Evolutionary conservation across 2,888 invertebrate species (phyloP), one percentile per base, ranked within the genome.

Genomic region (Caenorhabditis uteleia): DNA sequence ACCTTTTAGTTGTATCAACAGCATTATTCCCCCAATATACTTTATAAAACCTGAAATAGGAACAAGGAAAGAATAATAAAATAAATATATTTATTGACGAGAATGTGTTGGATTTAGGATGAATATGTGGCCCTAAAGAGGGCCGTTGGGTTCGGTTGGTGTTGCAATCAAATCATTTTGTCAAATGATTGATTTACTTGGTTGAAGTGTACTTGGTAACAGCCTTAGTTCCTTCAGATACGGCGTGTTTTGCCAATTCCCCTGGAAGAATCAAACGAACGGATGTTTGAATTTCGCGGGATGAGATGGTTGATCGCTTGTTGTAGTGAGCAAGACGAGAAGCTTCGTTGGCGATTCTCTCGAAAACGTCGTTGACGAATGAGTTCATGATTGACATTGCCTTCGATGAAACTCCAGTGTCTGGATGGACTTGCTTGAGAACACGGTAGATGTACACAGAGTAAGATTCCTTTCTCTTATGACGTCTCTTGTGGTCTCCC

Each of bases 311-410:
- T 0, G 87, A 88, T 43, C 88, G 86, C 81, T 89, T 89, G 62
- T 87, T 87, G 79, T 89, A 88, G 7, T 87, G 87, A 1, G 88
- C 88, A 57, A 91, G 79, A 46, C 88, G 87, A 26, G 77, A 77
- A 7, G 82, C 76, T 58, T 82, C 82, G 0, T 86, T 85, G 0
- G 89, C 89, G 38, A 91, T 88, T 40, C 88, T 87, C 81, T 91
- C 90, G 77, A 91, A 86, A 77, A 90, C 88, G 73, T 91, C 90
- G 70, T 88, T 89, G 0, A 91, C 89, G 65, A 90, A 90, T 75
- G 88, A 88, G 74, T 90, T 89, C 89, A 90, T 89, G 69, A 90
- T 89, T 70, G 87, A 83, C 88, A 90, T 90, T 0, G 89, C 88
- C 74, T 89, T 89, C 23, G 87, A 87, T 0, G 89, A 89, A 48